Evolutionary conservation across 2,888 invertebrate genomes (phyloP), one percentile per base, ranked within the genome.

Genomic region (Gasteruption jaculator): DNA sequence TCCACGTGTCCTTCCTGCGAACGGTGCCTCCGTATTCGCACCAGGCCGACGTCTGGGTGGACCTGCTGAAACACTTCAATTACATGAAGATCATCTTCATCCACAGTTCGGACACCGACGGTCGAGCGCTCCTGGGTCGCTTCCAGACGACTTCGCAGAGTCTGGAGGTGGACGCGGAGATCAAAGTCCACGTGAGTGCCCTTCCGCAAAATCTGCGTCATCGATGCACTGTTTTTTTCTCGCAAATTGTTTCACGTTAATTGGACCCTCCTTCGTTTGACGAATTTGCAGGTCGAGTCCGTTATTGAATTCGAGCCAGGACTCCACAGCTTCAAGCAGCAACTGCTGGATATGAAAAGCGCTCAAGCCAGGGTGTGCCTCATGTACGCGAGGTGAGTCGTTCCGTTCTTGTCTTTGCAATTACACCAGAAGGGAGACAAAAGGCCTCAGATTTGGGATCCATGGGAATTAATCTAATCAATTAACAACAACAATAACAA

Each of bases 11-110:
- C 2, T 97, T 97, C 71, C 74, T 99, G 56, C 80, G 97, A 38
- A 97, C 96, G 0, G 95, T 97, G 5, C 95, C 97, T 3, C 95
- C 97, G 1, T 96, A 92, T 70, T 94, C 93, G n/a, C 94, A 97
- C 68, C 97, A 99, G 73, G 95, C 96, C 0, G 92, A 93, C 62
- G 95, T 96, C 4, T 97, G 97, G 94, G 88, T 95, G 3, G 91
- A 95, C 69, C 80, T 97, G 57, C 74, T 97, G 47, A 87, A 87
- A 61, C 85, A 91, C 71, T 91, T 96, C 65, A 85, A 89, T 59
- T 93, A 91, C 61, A 86, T 89, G 75, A 91, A 91, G 74, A 85
- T 96, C 32, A 89, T 95, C 58, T 89, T 96, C 63, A 91, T 97
- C 54, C 93, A 95, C 72, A 91, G 92, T 64, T 92, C 93, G 21